Percentiles rank a stretch among this genome's conserved stretches.
phyloP scores from a whole-genome alignment of 2,797 vertebrate genomes.

The Siniperca obscura region DNA sequence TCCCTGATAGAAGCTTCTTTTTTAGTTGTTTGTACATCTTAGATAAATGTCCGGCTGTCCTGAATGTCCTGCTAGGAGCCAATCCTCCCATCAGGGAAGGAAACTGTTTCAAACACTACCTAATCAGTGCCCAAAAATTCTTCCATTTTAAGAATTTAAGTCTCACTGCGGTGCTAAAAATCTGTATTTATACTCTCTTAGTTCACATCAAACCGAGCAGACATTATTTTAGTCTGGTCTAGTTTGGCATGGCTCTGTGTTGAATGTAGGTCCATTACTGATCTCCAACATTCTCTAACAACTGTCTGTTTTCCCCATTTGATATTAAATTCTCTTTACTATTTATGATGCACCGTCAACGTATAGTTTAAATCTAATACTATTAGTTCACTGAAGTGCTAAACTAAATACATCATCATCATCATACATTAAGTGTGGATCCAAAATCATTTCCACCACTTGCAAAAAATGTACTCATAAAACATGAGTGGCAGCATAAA shows the following conservation, averaged over 20 bases:
- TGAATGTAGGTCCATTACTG: constrained; percentile 53
- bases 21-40: constrained; percentile 38
- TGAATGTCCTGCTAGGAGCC: constrained; percentile 31
- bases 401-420: constrained; percentile 43
- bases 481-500: constrained; percentile 37
- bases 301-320: constrained; percentile 16
- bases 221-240: constrained; percentile 16
- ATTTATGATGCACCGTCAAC: constrained; percentile 44
- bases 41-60: constrained; percentile 19
- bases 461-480: constrained; percentile 26
- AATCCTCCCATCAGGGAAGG: constrained; percentile 9
- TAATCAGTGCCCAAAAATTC: constrained; percentile 6
- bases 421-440: constrained; percentile 13
- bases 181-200: constrained; percentile 29
- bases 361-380: constrained; percentile 38
- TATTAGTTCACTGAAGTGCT: constrained; percentile 34
- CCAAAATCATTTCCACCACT: constrained; percentile 29
- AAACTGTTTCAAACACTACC: constrained; percentile 29
- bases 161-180: constrained; percentile 22
- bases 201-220: constrained; percentile 28
- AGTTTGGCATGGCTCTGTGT: constrained; percentile 40
- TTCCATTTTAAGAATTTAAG: constrained; percentile 29
- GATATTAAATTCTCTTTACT: constrained; percentile 31
- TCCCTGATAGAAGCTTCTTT: constrained; percentile 18
- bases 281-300: constrained; percentile 28